Percentiles rank a stretch among this genome's conserved stretches.
phyloP scores from a whole-genome alignment of 2,888 invertebrate species.

The Conistra vaccinii region DNA sequence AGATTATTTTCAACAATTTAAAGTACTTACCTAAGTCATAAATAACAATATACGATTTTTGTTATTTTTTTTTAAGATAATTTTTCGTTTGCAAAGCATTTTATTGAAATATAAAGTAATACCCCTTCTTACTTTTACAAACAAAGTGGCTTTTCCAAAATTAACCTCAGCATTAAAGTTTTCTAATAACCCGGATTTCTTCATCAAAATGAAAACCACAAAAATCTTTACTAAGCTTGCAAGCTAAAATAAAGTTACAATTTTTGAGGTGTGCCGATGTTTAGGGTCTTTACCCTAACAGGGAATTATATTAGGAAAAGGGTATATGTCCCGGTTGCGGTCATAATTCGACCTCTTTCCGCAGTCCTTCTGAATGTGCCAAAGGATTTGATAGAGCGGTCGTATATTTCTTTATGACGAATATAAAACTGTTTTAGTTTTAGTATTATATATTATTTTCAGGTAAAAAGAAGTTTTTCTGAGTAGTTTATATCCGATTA shows the following conservation, averaged over 20 bases:
- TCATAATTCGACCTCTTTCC: constrained; percentile 42
- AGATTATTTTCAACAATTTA: not conserved
- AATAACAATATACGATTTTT: too few species aligned
- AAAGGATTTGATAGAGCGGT: constrained; percentile 43
- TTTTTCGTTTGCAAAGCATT: too few species aligned
- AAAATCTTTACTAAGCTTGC: constrained; percentile 31
- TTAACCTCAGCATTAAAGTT: not conserved
- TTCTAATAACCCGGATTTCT: constrained; percentile 8
- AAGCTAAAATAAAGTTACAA: constrained; percentile 20
- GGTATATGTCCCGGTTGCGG: constrained; percentile 48
- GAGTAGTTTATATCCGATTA: constrained; percentile 28
- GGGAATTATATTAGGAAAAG: constrained; percentile 39
- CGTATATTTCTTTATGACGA: constrained; percentile 35
- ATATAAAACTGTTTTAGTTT: constrained; percentile 42
- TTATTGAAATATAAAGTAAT: not conserved
- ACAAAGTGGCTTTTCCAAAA: not conserved
- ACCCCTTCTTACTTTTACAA: not conserved
- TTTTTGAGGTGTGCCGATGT: constrained; percentile 24
- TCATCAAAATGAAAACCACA: constrained; percentile 40
- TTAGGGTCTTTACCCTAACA: constrained; percentile 22
- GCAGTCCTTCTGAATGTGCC: constrained; percentile 18
- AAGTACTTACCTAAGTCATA: too few species aligned
- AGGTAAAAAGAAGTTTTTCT: not conserved
- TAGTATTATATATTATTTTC: constrained; percentile 23
- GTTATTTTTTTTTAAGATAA: too few species aligned